These are phyloP conservation scores for Mus pahari DNA, from an alignment of 2,113 vertebrate genomes.

Conservation along the genomic window DNA sequence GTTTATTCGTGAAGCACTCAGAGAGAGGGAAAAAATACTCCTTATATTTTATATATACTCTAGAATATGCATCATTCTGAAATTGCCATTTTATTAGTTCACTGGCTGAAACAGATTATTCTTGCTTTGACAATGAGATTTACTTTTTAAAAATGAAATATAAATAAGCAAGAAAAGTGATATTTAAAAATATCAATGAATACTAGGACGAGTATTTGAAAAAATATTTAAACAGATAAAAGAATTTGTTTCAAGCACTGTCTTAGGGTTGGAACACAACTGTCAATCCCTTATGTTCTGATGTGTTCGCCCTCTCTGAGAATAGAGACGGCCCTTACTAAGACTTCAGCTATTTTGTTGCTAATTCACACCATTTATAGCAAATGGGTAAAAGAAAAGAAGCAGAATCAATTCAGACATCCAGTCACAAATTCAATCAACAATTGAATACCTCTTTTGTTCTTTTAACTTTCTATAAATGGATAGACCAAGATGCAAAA, in stretches of 20 bases:
- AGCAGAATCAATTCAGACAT: constrained; percentile 39
- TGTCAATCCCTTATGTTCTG: neutral
- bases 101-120: constrained; percentile 53
- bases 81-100: constrained; percentile 60
- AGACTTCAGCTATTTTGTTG: constrained; percentile 54
- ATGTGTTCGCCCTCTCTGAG: neutral
- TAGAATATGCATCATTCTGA: constrained; percentile 50
- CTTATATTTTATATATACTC: constrained; percentile 46
- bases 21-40: neutral
- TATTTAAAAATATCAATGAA: constrained; percentile 57
- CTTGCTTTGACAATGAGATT: constrained; percentile 56
- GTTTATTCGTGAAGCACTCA: constrained; percentile 18
- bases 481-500: constrained; percentile 7
- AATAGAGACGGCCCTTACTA: neutral
- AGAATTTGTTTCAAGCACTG: constrained; percentile 46
- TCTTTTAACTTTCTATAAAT: constrained; percentile 60
- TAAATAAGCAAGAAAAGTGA: constrained; percentile 50
- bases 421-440: constrained; percentile 57
- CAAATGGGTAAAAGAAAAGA: constrained; percentile 50
- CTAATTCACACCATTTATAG: constrained; percentile 42
- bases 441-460: constrained; percentile 50
- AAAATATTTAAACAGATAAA: constrained; percentile 62
- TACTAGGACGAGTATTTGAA: constrained; percentile 43
- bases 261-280: constrained; percentile 3
- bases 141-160: constrained; percentile 68